Evolutionary conservation across 1,140 invertebrate species (phyloP).

Genomic region (Ectropis grisescens): DNA sequence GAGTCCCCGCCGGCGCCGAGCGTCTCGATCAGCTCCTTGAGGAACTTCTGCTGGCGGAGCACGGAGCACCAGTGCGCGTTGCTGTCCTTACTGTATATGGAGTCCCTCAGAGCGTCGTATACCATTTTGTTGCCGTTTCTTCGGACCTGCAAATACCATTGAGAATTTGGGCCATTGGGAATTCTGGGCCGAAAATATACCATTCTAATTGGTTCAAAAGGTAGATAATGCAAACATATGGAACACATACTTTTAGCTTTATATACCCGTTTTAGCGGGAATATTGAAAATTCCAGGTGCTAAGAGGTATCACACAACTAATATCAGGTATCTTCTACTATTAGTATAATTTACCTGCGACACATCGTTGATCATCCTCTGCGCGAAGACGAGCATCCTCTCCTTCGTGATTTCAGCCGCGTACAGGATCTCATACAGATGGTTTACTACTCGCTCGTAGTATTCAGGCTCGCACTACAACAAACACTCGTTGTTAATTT

Average conservation of each 20-base stretch:
- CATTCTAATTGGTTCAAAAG: no score
- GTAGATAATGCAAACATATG: no score
- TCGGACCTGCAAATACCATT: constrained; percentile 37
- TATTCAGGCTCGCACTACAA: constrained; percentile 81
- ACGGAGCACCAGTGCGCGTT: constrained; percentile 80
- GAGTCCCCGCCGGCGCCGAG: constrained; percentile 70
- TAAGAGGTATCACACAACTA: no score
- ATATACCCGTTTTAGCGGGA: no score
- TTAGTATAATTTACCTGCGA: no score
- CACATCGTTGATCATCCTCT: constrained; percentile 84
- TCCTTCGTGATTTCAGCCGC: constrained; percentile 79
- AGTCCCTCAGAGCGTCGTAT: constrained; percentile 40
- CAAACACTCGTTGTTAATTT: no score
- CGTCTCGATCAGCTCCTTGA: constrained; percentile 75
- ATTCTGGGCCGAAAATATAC: no score
- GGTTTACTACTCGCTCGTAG: constrained; percentile 81
- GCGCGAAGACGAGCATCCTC: constrained; percentile 80
- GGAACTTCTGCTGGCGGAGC: constrained; percentile 83
- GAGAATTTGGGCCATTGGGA: no score
- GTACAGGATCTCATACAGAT: constrained; percentile 83
- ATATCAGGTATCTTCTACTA: no score
- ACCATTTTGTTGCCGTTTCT: constrained; percentile 55
- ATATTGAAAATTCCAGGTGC: no score
- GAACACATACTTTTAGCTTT: no score
- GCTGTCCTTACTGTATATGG: constrained; percentile 73